These are phyloP conservation scores for Pandion haliaetus DNA, from an alignment of 2,113 vertebrate genomes.

Conservation along the genomic window DNA sequence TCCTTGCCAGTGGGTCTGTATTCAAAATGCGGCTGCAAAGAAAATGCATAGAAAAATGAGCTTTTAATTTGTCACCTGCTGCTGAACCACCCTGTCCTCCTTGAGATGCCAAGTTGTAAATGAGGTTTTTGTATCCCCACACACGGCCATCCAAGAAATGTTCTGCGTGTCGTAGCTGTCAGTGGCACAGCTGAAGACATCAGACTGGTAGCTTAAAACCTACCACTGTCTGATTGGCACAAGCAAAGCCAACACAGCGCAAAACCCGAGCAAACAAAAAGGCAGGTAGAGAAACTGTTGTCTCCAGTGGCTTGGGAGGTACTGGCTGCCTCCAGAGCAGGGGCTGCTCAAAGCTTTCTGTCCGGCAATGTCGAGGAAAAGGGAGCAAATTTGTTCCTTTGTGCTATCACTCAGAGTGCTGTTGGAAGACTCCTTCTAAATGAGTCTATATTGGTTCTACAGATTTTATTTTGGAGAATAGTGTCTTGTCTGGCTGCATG, in stretches of 20 bases:
- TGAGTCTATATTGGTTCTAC: background rate
- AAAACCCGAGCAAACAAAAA: background rate
- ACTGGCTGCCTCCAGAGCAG: background rate
- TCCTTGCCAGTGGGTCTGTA: background rate
- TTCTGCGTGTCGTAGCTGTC: background rate
- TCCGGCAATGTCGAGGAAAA: background rate
- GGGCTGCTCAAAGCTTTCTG: background rate
- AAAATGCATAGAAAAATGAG: conserved; percentile 44
- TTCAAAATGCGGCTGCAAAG: background rate
- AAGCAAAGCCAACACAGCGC: background rate
- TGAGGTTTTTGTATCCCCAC: conserved; percentile 21
- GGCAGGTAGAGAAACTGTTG: background rate
- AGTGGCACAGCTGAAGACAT: conserved; percentile 21
- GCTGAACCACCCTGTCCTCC: conserved; percentile 22
- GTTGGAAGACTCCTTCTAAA: background rate
- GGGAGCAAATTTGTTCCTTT: background rate
- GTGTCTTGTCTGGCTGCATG: background rate
- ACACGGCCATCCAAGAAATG: background rate
- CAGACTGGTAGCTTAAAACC: background rate
- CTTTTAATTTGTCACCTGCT: conserved; percentile 57
- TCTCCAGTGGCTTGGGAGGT: background rate
- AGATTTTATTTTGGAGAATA: background rate
- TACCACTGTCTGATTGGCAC: background rate
- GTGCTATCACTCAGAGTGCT: background rate
- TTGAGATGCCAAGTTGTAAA: conserved; percentile 39